phyloP scores from a whole-genome alignment of 1,140 invertebrate species.

The Chelonus insularis region DNA sequence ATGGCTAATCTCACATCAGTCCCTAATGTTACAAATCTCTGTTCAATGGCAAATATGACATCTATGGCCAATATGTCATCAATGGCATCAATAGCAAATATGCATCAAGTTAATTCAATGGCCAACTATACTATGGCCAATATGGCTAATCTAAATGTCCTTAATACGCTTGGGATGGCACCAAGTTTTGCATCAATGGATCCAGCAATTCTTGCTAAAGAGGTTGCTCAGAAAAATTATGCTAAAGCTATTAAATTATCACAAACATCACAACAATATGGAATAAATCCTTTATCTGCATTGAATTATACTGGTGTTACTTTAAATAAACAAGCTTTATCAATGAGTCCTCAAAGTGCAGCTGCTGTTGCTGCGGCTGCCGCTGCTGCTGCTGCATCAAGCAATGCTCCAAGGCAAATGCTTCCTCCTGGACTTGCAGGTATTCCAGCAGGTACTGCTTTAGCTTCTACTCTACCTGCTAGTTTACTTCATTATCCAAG shows the following conservation, averaged over 20 bases:
- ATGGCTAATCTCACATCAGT: conserved; percentile 43
- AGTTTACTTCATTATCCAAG: conserved; percentile 63
- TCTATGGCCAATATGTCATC: conserved; percentile 37
- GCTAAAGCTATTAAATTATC: conserved; percentile 69
- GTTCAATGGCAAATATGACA: conserved; percentile 43
- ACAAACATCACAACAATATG: conserved; percentile 55
- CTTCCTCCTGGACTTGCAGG: conserved; percentile 44
- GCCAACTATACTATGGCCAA: conserved; percentile 47
- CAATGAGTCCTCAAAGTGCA: conserved; percentile 37
- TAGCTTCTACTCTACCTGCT: conserved; percentile 47
- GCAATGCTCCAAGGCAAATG: conserved; percentile 41
- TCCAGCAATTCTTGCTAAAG: conserved; percentile 70
- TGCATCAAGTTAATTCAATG: conserved; percentile 34
- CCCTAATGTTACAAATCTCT: conserved; percentile 35
- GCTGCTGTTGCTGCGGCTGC: conserved; percentile 48
- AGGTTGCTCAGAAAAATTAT: conserved; percentile 78
- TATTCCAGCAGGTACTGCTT: conserved; percentile 35
- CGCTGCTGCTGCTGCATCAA: conserved; percentile 39
- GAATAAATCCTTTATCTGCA: conserved; percentile 62
- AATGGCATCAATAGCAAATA: conserved; percentile 41
- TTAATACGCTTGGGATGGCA: conserved; percentile 48
- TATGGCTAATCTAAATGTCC: conserved; percentile 50
- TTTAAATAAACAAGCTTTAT: conserved; percentile 67
- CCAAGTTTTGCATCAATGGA: conserved; percentile 52
- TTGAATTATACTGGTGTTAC: conserved; percentile 79